Percentiles rank a stretch among this genome's conserved stretches.
Conservation (phyloP, 1,140 invertebrate genomes). For the Epicauta chinensis region DNA sequence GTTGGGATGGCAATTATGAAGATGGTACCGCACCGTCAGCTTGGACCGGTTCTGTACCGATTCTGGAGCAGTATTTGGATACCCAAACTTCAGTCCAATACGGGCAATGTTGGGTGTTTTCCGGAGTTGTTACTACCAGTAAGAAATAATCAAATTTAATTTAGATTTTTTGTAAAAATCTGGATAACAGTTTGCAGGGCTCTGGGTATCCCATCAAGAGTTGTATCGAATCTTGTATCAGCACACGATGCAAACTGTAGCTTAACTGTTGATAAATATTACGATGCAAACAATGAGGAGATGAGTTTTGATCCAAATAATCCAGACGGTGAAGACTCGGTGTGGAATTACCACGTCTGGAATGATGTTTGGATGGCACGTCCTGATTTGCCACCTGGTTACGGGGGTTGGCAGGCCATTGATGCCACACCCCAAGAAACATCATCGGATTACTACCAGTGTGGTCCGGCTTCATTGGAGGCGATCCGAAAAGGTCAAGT, state of each 20-base stretch:
- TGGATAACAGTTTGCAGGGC: constrained; percentile 56
- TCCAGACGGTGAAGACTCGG: constrained; percentile 50
- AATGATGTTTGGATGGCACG: constrained; percentile 71
- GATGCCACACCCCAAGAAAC: constrained; percentile 69
- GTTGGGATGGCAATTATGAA: constrained; percentile 66
- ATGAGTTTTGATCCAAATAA: constrained; percentile 52
- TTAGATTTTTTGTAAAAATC: neutral
- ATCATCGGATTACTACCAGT: constrained; percentile 55
- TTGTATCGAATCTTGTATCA: constrained; percentile 66
- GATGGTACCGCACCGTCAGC: constrained; percentile 60
- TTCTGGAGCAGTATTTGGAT: constrained; percentile 55
- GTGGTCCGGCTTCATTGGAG: constrained; percentile 59
- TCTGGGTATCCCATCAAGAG: constrained; percentile 62
- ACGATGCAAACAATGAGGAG: constrained; percentile 54
- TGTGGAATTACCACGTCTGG: constrained; percentile 79
- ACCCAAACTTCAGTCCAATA: constrained; percentile 57
- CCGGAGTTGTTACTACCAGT: constrained; percentile 63
- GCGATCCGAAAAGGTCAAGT: constrained; percentile 67
- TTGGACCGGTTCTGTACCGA: constrained; percentile 61
- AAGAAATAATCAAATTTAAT: constrained; percentile 21
- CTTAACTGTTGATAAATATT: constrained; percentile 70
- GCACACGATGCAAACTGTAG: constrained; percentile 65
- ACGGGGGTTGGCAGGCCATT: constrained; percentile 69
- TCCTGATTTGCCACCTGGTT: constrained; percentile 60
- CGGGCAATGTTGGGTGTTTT: constrained; percentile 76